A percentile compares a stretch with the other conserved stretches of the same genome.
Evolutionary conservation across 2,113 vertebrate species (phyloP).

Genomic region (Lophotis ruficrista): DNA sequence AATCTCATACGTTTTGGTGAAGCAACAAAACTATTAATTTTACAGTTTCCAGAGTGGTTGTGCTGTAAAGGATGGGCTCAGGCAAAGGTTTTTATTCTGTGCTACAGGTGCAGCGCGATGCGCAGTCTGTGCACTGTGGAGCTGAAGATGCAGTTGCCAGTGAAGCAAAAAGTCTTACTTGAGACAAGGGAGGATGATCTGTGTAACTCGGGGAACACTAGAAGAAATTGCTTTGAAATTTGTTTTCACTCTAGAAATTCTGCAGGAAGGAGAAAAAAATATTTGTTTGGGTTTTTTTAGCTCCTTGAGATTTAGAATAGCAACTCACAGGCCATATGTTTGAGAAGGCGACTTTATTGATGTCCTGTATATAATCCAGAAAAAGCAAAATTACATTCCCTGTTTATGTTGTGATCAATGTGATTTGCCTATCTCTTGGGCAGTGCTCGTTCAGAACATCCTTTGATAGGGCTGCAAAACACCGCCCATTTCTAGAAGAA

Average conservation of each 20-base stretch:
- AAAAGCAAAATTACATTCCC: not conserved
- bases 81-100: not conserved
- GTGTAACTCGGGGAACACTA: not conserved
- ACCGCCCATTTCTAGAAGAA: not conserved
- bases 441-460: not conserved
- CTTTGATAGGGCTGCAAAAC: not conserved
- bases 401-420: not conserved
- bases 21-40: not conserved
- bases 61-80: not conserved
- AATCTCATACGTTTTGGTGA: not conserved
- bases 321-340: not conserved
- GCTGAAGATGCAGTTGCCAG: not conserved
- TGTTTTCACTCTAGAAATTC: not conserved
- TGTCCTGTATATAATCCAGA: not conserved
- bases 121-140: rapidly evolving
- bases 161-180: not conserved
- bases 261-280: not conserved
- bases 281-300: not conserved
- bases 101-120: not conserved
- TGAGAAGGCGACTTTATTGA: not conserved
- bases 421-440: not conserved
- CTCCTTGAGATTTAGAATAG: not conserved
- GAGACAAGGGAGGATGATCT: not conserved
- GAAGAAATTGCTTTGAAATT: not conserved
- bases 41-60: not conserved